These are phyloP conservation scores for Corticium candelabrum DNA, from an alignment of 37 sponge, comb jelly and placozoan species.

Conservation along the genomic window DNA sequence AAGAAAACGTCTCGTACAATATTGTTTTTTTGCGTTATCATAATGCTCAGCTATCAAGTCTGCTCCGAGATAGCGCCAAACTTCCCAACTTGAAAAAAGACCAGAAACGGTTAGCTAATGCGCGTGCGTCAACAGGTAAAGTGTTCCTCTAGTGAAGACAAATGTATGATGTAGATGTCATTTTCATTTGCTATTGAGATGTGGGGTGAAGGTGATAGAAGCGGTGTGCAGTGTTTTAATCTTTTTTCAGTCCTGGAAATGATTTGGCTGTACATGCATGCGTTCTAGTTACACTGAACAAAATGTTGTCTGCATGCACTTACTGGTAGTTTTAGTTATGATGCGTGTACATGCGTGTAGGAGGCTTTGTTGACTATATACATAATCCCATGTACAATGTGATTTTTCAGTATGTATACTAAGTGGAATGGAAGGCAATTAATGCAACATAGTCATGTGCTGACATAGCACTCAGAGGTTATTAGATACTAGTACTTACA, in stretches of 20 bases:
- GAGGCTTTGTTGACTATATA: background rate
- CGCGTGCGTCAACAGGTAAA: too few species aligned
- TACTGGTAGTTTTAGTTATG: background rate
- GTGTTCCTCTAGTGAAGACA: too few species aligned
- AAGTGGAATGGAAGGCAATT: background rate
- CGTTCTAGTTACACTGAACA: too few species aligned
- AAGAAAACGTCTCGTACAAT: too few species aligned
- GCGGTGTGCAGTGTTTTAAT: background rate
- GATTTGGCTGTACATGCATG: too few species aligned
- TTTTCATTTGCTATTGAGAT: background rate
- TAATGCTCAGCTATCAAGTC: too few species aligned
- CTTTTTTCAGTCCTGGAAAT: background rate
- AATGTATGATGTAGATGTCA: background rate
- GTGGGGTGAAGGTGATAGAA: background rate
- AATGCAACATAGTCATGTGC: background rate
- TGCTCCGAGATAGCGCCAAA: too few species aligned
- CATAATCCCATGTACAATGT: background rate
- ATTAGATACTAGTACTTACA: background rate
- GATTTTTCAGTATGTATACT: background rate
- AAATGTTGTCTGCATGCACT: too few species aligned
- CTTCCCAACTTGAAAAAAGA: too few species aligned
- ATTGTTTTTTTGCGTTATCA: too few species aligned
- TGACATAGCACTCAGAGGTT: background rate
- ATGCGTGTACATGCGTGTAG: background rate
- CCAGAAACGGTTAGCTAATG: too few species aligned